Conservation (phyloP, 2,113 vertebrate genomes). For the Guaruba guarouba region DNA sequence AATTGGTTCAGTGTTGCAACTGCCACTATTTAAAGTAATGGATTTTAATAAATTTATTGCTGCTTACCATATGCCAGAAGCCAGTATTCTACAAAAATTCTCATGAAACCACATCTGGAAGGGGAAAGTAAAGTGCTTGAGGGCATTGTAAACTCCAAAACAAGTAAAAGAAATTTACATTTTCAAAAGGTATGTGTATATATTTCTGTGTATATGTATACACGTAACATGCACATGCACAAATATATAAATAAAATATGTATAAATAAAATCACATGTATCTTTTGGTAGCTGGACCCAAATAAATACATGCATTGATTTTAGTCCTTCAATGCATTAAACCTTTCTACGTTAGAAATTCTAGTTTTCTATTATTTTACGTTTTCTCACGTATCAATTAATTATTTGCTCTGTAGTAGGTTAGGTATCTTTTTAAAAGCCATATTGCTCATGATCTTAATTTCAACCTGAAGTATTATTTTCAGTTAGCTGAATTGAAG, state of each 20-base stretch:
- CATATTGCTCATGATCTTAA: background rate
- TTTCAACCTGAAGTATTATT: background rate
- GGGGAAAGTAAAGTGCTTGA: background rate
- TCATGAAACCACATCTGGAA: background rate
- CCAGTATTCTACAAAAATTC: background rate
- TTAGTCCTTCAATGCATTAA: background rate
- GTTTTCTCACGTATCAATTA: rapidly evolving
- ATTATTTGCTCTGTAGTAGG: background rate
- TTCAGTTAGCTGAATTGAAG: background rate
- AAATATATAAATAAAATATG: background rate
- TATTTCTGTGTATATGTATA: background rate
- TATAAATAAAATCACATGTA: background rate
- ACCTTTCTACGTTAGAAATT: background rate
- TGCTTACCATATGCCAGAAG: background rate
- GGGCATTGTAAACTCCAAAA: background rate
- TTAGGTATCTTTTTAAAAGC: background rate
- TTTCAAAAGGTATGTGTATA: background rate
- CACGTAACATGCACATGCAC: background rate
- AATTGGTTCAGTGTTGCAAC: background rate
- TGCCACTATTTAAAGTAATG: background rate
- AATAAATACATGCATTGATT: background rate
- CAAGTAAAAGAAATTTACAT: rapidly evolving
- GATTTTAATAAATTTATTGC: background rate
- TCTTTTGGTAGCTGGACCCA: background rate
- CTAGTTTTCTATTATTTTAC: background rate